Conservation (phyloP, 2,113 vertebrate species). For the Delphinapterus leucas region DNA sequence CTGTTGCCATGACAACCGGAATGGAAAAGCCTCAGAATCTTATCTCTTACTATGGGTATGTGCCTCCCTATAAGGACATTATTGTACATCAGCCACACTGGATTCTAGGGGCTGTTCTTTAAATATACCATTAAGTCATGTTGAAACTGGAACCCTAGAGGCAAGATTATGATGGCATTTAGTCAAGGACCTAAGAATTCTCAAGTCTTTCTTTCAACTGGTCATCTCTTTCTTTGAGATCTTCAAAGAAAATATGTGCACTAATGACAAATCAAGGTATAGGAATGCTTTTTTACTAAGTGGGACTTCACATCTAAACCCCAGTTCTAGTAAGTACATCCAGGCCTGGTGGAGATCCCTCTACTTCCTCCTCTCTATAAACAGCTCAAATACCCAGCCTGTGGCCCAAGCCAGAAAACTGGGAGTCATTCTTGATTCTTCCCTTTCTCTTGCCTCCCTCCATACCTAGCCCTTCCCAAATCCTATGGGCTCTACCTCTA, state of each 20-base stretch:
- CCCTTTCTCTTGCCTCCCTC: not conserved
- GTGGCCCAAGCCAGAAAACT: not conserved
- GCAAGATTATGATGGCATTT: not conserved
- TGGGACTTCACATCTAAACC: not conserved
- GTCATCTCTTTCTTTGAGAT: not conserved
- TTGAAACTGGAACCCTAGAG: slow-evolving; percentile 10
- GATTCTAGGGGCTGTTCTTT: slow-evolving; percentile 46
- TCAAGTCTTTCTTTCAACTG: slow-evolving; percentile 20
- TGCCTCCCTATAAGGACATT: slow-evolving; percentile 45
- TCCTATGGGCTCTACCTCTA: not conserved
- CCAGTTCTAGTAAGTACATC: not conserved
- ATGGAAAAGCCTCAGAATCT: slow-evolving; percentile 35
- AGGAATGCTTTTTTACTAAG: not conserved
- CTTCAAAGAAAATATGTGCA: not conserved
- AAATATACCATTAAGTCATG: slow-evolving; percentile 54
- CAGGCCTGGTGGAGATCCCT: not conserved
- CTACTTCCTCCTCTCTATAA: not conserved
- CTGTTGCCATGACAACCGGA: slow-evolving; percentile 51
- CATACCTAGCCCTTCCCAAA: not conserved
- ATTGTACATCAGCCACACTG: slow-evolving; percentile 41
- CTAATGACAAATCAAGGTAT: not conserved
- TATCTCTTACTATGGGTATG: slow-evolving; percentile 43
- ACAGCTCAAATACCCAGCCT: not conserved
- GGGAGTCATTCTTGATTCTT: not conserved
- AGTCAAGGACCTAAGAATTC: not conserved